Evolutionary conservation across 2,113 vertebrate species (phyloP), one percentile per base, ranked within the genome.

Genomic region (Gobiocypris rarus): DNA sequence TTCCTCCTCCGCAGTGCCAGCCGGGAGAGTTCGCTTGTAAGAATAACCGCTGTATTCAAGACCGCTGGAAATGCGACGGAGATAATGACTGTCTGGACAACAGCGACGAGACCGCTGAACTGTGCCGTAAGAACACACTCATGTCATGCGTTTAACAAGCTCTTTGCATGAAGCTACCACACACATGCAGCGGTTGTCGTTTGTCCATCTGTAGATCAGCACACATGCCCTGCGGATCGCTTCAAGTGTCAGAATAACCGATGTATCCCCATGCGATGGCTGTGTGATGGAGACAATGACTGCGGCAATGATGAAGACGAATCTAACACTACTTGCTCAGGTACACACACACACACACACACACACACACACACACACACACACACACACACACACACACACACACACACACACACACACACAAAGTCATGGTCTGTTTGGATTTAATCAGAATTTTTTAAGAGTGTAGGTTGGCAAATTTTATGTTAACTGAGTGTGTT

Each of bases 171-270:
- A 10, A 69, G 65, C 31, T 22, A 38, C 67, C 58, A 74, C 34
- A 74, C 52, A 31, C 10, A 75, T 63, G 31, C 58, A 75, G 31
- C 41, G 24, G 17, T 19, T 85, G 8, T 56, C 22, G 41, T 52
- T 71, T 77, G 54, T 63, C 24, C 85, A 45, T 45, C 5, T 86
- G 59, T 59, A 99, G 98, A 99, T 91, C 97, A 99, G 91, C 98
- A 99, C 93, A 99, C 98, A 19, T 99, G 98, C 87, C 97, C 97
- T 8, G 95, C 97, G 0, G 98, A 99, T 91, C 95, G 97, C 22
- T 99, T 99, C 89, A 99, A 99, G 91, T 99, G 98, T 81, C 96
- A 98, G 92, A 99, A 97, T 91, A 99, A 99, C 92, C 96, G 98
- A 75, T 99, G 98, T 89, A 99, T 99, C 89, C 97, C 98, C 24